Conservation (phyloP, 2,113 vertebrate species). For the Silurus asotus region DNA sequence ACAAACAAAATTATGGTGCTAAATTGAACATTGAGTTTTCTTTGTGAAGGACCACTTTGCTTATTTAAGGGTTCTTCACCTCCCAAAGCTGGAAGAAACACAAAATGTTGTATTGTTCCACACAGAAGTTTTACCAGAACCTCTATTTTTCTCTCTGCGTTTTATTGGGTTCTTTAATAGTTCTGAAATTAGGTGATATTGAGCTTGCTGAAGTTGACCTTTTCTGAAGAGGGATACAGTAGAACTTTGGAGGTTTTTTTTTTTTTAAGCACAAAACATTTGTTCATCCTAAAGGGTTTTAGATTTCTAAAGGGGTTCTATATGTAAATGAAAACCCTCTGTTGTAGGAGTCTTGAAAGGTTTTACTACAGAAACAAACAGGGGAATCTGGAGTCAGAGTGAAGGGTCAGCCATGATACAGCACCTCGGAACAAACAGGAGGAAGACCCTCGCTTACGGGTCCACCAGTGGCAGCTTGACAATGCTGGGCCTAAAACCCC, state of each 20-base stretch:
- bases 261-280: no score
- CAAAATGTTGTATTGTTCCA: neutral
- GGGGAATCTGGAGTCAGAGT: neutral
- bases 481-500: no score
- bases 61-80: neutral
- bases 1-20: neutral
- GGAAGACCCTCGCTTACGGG: no score
- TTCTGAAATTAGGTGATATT: neutral
- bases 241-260: neutral
- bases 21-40: neutral
- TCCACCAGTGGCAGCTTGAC: no score
- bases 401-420: no score
- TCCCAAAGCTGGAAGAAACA: neutral
- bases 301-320: neutral
- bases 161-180: neutral
- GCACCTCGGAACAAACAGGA: no score
- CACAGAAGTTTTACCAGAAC: neutral
- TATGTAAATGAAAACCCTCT: neutral
- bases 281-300: neutral
- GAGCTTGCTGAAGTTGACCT: neutral
- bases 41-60: neutral
- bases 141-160: no score
- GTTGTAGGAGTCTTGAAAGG: neutral
- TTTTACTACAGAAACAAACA: neutral
- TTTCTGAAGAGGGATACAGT: neutral